phyloP scores from a whole-genome alignment of 2,888 invertebrate species.

The Drosophila acutilabella region DNA sequence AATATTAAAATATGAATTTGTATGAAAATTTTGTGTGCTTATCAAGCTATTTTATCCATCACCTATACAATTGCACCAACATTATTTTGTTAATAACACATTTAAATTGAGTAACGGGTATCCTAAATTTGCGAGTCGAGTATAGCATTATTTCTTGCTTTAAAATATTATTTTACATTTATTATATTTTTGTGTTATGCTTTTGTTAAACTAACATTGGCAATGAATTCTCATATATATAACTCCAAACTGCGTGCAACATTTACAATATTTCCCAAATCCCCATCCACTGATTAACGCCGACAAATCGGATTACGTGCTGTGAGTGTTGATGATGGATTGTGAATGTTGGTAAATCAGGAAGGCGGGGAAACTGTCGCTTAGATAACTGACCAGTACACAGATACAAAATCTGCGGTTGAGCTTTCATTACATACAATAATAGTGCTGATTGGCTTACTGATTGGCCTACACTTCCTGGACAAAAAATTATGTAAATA shows the following conservation, averaged over 20 bases:
- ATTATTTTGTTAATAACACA: too few species aligned
- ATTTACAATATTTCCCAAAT: constrained; percentile 39
- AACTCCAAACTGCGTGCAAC: constrained; percentile 20
- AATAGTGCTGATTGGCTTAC: constrained; percentile 71
- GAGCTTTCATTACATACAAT: constrained; percentile 71
- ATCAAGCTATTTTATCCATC: too few species aligned
- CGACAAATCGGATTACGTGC: constrained; percentile 69
- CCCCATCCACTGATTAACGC: constrained; percentile 51
- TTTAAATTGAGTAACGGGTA: too few species aligned
- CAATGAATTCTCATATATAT: background rate
- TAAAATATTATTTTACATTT: too few species aligned
- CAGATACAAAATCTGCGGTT: constrained; percentile 53
- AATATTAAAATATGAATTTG: too few species aligned
- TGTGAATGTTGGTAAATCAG: background rate
- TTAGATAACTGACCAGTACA: constrained; percentile 15
- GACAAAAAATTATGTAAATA: constrained; percentile 70
- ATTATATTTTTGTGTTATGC: too few species aligned
- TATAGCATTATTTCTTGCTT: too few species aligned
- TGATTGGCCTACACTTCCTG: constrained; percentile 61
- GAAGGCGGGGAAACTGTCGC: background rate
- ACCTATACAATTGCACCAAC: too few species aligned
- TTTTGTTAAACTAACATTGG: background rate
- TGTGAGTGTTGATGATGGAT: constrained; percentile 50
- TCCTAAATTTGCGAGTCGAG: too few species aligned
- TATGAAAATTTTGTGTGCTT: too few species aligned